Base-by-base conservation (phyloP, 1,140 invertebrate species). In the Drosophila sp. region DNA sequence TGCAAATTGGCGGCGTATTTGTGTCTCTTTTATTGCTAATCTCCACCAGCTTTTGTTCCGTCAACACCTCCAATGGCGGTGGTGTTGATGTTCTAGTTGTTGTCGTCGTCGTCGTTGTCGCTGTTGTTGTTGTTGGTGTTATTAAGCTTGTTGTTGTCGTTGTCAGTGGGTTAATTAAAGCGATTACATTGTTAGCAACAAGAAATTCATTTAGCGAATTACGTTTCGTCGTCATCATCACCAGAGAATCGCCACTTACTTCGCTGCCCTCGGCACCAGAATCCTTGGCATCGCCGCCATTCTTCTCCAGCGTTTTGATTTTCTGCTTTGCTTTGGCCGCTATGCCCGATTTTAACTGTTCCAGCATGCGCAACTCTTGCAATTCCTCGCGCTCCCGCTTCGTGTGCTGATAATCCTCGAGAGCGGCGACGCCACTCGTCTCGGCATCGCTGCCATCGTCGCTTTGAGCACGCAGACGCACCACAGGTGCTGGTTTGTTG, bases 391-490 rank as follows among this genome's bases (percentile, higher is more conserved):
- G 70, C 21, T 81, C 86, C 0, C 80, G 80, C 53, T 72, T 77
- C 25, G 41, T 78, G 67, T 95, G 94, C 66, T 93, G 94, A 29
- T 78, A 90, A 58, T 91, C 89, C 8, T 91, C 89, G 9, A 89
- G 41, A 3, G 73, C 53, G 76, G 67, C 69, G 0, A 50, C 57
- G 14, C 51, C 69, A 11, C 67, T 53, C 1, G 70, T 18, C 11
- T 91, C 90, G 21, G 93, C 93, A 34, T 92, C 93, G 36, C 94
- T 92, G 50, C 94, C 94, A 4, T 93, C 93, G 62, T 94, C 94
- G n/a, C 94, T 93, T 66, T 94, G 94, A 7, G 94, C 95, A 41
- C 94, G 90, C 70, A 96, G 86, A 66, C 94, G 94, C 0, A 95
- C 94, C 4, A 93, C 93, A 5, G 93, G 92, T 14, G 93, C 92